phyloP scores from a whole-genome alignment of 2,888 invertebrate genomes.

The Ochropleura leucogaster region DNA sequence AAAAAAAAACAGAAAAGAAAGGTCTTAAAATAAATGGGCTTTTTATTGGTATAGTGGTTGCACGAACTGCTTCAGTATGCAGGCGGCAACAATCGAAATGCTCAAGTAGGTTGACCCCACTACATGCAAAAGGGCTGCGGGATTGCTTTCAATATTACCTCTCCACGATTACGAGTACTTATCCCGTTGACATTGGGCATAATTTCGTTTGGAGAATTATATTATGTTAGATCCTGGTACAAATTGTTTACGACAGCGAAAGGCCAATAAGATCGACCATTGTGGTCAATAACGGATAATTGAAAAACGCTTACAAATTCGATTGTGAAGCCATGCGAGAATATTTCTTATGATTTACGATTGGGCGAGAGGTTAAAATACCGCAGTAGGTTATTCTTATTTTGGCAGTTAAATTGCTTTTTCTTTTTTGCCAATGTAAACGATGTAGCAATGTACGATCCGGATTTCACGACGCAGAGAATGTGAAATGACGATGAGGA shows the following conservation, averaged over 20 bases:
- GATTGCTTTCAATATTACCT: conserved; percentile 70
- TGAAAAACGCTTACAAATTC: conserved; percentile 89
- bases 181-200: conserved; percentile 63
- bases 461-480: conserved; percentile 31
- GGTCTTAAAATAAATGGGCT: conserved; percentile 42
- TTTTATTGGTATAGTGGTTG: conserved; percentile 82
- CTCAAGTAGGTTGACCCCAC: conserved; percentile 81
- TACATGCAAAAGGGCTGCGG: conserved; percentile 75
- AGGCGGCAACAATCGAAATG: conserved; percentile 80
- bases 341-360: conserved; percentile 85
- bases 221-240: conserved; percentile 70
- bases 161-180: conserved; percentile 55
- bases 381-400: conserved; percentile 71
- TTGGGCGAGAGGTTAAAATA: conserved; percentile 78
- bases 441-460: conserved; percentile 55
- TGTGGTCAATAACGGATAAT: conserved; percentile 89
- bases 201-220: conserved; percentile 66
- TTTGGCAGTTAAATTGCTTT: conserved; percentile 70
- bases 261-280: conserved; percentile 85
- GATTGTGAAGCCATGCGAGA: conserved; percentile 85
- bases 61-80: conserved; percentile 76
- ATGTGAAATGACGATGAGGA: conserved; percentile 35
- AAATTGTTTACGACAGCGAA: conserved; percentile 85
- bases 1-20: conserved; percentile 51
- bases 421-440: conserved; percentile 59